Base-by-base conservation (phyloP, 2,888 invertebrate species). In the Onchidella celtica region DNA sequence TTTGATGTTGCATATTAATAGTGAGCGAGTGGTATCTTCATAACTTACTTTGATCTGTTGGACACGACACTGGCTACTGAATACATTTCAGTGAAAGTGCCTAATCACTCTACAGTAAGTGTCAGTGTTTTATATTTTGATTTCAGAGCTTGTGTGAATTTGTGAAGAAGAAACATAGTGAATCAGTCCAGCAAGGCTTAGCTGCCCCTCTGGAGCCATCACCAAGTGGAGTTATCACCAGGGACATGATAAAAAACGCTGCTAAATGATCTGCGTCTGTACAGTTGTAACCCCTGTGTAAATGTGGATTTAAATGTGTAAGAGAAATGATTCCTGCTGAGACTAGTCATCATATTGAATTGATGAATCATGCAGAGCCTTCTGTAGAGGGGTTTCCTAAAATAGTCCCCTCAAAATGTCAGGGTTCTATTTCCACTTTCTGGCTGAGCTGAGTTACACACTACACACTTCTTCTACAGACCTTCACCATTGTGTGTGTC, bases 101-200 rank as follows among this genome's bases (percentile, higher is more conserved):
- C 4, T 24, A 14, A 6, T 61, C n/a, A 14, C 27, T 14, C 9
- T 61, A 14, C 27, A 66, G 11, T 36, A 0, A 38, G 38, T 40
- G 38, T 68, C 47, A 47, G n/a, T n/a, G n/a, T 47, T 34, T 66
- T 40, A 29, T 66, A 38, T 80, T 63, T 27, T 77, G 21, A 29
- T 65, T 88, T 61, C 87, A 90, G 90, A 88, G 89, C 79, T 76
- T 90, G 34, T 85, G 85, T 11, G 86, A 87, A 36, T 86, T 87
- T 86, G 89, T 87, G 24, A 89, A 89, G 75, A 83, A 61, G 55
- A 70, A 72, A 32, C 79, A 79, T 47, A 72, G 14, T 47, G 79
- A 79, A 34, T 6, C 34, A n/a, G 72, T 72, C 21, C 29, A 34
- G 17, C n/a, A 61, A 63, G 79, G 79, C 0, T 47, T 79, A 47